Evolutionary conservation across 2,888 invertebrate species (phyloP).

Genomic region (Amphipoea lucens): DNA sequence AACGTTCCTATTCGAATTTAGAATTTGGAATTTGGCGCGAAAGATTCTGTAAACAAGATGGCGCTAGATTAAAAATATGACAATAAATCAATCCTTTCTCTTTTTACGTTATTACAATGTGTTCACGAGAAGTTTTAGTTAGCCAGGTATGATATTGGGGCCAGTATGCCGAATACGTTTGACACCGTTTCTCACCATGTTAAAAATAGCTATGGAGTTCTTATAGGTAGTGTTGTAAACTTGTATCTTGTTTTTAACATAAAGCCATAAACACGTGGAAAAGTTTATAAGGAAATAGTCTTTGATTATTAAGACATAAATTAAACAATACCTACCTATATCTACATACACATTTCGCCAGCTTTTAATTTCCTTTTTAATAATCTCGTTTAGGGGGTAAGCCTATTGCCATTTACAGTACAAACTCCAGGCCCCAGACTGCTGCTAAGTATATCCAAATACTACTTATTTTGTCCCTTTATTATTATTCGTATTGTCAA

Average conservation of each 20-base stretch:
- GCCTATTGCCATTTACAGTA: neutral
- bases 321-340: neutral
- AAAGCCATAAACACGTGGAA: constrained; percentile 25
- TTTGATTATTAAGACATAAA: neutral
- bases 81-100: constrained; percentile 69
- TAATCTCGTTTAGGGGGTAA: no score
- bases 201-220: constrained; percentile 48
- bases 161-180: constrained; percentile 60
- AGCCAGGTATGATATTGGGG: constrained; percentile 56
- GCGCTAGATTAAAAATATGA: constrained; percentile 46
- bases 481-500: neutral
- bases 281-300: neutral
- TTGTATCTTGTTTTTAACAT: constrained; percentile 22
- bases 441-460: neutral
- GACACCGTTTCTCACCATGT: constrained; percentile 56
- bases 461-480: neutral
- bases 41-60: constrained; percentile 51
- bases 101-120: constrained; percentile 61
- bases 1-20: constrained; percentile 32
- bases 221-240: constrained; percentile 15
- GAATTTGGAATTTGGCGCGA: constrained; percentile 47
- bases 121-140: constrained; percentile 60
- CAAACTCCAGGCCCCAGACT: no score
- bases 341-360: neutral
- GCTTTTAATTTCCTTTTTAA: neutral